These are phyloP conservation scores for Protodeltote pygarga DNA, from an alignment of 2,888 invertebrate species.

Conservation along the genomic window DNA sequence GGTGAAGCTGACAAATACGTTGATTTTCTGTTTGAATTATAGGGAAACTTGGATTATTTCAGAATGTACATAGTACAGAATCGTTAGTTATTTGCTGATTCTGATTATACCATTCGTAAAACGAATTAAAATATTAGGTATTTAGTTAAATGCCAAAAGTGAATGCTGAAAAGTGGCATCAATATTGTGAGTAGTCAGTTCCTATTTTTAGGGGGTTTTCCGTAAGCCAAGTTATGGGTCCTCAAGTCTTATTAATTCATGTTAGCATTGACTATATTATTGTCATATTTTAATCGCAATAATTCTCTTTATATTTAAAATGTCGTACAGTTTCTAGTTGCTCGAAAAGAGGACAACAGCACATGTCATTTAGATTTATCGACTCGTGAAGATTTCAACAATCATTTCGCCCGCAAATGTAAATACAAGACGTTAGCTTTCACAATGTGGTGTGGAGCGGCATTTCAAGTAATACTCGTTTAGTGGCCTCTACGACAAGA, in stretches of 20 bases:
- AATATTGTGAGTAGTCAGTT: too few relatives aligned
- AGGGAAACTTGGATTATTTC: conserved; percentile 28
- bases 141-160: too few relatives aligned
- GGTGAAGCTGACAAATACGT: conserved; percentile 18
- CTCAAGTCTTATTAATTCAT: too few relatives aligned
- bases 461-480: conserved; percentile 73
- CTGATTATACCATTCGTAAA: too few relatives aligned
- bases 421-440: conserved; percentile 64
- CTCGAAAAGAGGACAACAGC: conserved; percentile 8
- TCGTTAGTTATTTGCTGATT: too few relatives aligned
- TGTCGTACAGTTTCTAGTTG: neutral
- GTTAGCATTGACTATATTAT: too few relatives aligned
- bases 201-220: too few relatives aligned
- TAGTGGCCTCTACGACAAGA: conserved; percentile 69
- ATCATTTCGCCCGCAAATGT: conserved; percentile 40
- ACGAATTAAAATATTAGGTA: too few relatives aligned
- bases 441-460: conserved; percentile 58
- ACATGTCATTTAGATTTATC: conserved; percentile 15
- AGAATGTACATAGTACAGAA: conserved; percentile 9
- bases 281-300: too few relatives aligned
- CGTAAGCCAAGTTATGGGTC: too few relatives aligned
- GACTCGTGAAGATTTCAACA: conserved; percentile 38
- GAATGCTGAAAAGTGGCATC: too few relatives aligned
- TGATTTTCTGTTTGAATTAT: conserved; percentile 25
- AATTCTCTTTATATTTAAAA: too few relatives aligned